These are phyloP conservation scores for Ceratina australensis DNA, from an alignment of 1,140 invertebrate species.

Conservation along the genomic window DNA sequence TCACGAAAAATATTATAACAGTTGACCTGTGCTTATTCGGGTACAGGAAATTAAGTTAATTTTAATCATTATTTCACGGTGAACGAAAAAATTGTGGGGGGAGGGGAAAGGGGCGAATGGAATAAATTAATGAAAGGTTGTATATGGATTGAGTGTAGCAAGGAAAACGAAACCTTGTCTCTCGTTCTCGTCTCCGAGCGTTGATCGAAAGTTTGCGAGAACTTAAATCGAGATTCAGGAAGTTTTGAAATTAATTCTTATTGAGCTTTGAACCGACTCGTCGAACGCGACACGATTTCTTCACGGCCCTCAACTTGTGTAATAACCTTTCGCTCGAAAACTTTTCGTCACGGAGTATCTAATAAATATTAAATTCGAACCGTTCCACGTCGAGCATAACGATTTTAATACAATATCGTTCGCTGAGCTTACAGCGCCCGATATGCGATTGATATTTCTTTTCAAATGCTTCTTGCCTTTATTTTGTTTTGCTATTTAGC, in stretches of 20 bases:
- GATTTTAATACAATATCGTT: conserved; percentile 46
- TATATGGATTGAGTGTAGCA: conserved; percentile 20
- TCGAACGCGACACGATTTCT: conserved; percentile 63
- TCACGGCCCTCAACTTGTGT: conserved; percentile 55
- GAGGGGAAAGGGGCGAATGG: conserved; percentile 1
- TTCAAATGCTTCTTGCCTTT: not conserved
- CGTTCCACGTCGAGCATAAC: conserved; percentile 52
- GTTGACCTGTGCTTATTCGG: no score
- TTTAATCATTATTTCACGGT: conserved; percentile 3
- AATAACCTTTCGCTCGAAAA: conserved; percentile 58
- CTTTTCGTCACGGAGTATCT: conserved; percentile 54
- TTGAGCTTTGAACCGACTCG: conserved; percentile 63
- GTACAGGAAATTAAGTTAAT: not conserved
- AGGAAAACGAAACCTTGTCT: conserved; percentile 29
- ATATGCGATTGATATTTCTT: conserved; percentile 5
- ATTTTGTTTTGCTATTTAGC: not conserved
- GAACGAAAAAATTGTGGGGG: no score
- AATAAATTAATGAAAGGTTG: conserved; percentile 36
- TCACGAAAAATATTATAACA: no score
- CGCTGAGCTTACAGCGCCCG: not conserved
- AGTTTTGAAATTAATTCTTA: conserved; percentile 68
- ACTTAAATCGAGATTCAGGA: conserved; percentile 74
- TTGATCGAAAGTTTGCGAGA: conserved; percentile 66
- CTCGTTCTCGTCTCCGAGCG: conserved; percentile 22
- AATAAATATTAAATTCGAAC: conserved; percentile 65